Evolutionary conservation across 2,888 invertebrate species (phyloP).

Genomic region (Eupeodes luniger): DNA sequence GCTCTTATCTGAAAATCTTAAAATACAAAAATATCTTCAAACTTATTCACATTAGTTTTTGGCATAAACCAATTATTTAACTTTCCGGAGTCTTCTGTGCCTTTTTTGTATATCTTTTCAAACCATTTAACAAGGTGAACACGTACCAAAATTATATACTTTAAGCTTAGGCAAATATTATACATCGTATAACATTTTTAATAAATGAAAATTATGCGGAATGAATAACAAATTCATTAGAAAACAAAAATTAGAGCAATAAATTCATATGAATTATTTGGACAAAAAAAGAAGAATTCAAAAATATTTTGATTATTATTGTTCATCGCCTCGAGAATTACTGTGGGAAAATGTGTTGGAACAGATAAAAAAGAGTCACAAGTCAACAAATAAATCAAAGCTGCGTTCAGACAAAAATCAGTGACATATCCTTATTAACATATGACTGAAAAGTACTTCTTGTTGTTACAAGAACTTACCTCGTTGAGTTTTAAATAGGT

Average conservation of each 20-base stretch:
- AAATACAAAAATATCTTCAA: neutral
- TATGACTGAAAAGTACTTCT: too few species aligned
- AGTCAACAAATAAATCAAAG: too few species aligned
- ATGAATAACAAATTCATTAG: neutral
- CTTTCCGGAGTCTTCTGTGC: neutral
- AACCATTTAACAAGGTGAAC: neutral
- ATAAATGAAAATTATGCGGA: neutral
- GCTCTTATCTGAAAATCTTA: neutral
- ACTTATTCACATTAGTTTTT: neutral
- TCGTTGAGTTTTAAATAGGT: too few species aligned
- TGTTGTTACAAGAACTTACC: too few species aligned
- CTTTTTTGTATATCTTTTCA: neutral
- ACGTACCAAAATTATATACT: constrained; percentile 8
- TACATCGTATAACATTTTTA: neutral
- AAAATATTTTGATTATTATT: too few species aligned
- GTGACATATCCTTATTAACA: too few species aligned
- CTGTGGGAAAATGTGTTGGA: too few species aligned
- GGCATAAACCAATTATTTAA: neutral
- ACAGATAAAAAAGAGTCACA: too few species aligned
- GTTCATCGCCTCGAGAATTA: too few species aligned
- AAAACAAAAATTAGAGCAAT: neutral
- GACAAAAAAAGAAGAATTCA: neutral
- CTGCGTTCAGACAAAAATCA: too few species aligned
- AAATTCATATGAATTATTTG: neutral
- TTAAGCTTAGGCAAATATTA: neutral